These are phyloP conservation scores for Habrosyne pyritoides DNA, from an alignment of 2,888 invertebrate genomes.

Conservation along the genomic window DNA sequence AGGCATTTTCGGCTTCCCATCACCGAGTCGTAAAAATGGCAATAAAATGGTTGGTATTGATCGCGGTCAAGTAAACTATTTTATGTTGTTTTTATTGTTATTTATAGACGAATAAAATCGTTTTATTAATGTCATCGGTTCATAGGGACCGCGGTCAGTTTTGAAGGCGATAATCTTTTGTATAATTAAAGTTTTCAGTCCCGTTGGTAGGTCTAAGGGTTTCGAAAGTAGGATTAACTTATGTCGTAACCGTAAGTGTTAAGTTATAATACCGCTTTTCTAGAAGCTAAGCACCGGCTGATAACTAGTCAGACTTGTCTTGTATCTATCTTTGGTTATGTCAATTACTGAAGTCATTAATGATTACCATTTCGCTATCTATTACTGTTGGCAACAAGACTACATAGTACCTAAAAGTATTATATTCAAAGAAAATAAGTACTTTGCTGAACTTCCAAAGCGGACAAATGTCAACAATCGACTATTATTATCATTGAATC, in stretches of 20 bases:
- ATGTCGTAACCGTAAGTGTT: neutral
- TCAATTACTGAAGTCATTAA: neutral
- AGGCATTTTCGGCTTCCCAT: slow-evolving; percentile 74
- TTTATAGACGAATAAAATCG: slow-evolving; percentile 77
- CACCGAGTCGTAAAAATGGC: slow-evolving; percentile 69
- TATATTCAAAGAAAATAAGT: too few relatives aligned
- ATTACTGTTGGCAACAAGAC: neutral
- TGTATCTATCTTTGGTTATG: neutral
- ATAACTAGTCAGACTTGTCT: neutral
- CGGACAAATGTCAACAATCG: slow-evolving; percentile 3
- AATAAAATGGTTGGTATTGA: slow-evolving; percentile 76
- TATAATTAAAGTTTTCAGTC: slow-evolving; percentile 27
- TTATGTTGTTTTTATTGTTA: slow-evolving; percentile 81
- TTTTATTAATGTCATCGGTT: slow-evolving; percentile 75
- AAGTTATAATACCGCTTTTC: neutral
- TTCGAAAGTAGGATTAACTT: slow-evolving; percentile 3
- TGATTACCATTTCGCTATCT: neutral
- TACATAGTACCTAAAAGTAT: neutral
- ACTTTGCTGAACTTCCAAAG: neutral
- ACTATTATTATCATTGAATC: slow-evolving; percentile 50
- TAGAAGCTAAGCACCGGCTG: neutral
- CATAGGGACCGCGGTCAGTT: slow-evolving; percentile 45
- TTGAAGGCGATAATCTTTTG: slow-evolving; percentile 17
- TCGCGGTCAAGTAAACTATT: slow-evolving; percentile 76
- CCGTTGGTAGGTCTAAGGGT: slow-evolving; percentile 7